A percentile compares a stretch with the other conserved stretches of the same genome.
These are phyloP conservation scores for Sinotaia quadrata DNA, from an alignment of 2,888 invertebrate species.

Conservation along the genomic window DNA sequence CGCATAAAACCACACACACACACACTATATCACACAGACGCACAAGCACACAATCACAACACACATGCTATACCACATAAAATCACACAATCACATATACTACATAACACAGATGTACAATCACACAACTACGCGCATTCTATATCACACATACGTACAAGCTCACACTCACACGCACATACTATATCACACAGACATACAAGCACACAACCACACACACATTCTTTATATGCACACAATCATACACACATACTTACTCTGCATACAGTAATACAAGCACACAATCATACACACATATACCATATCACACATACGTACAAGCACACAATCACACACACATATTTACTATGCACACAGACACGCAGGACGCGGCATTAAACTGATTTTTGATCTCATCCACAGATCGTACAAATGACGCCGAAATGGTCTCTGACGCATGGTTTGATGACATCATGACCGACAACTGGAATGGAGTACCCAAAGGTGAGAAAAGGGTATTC, in stretches of 20 bases:
- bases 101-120: not conserved
- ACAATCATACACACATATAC: not conserved
- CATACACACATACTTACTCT: slow-evolving; percentile 4
- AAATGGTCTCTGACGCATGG: slow-evolving; percentile 12
- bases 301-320: too few relatives aligned
- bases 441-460: slow-evolving; percentile 15
- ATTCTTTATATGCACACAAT: not conserved
- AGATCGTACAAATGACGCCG: not conserved
- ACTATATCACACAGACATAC: not conserved
- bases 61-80: not conserved
- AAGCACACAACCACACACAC: not conserved
- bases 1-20: not conserved
- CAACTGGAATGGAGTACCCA: slow-evolving; percentile 10
- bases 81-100: not conserved
- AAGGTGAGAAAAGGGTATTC: too few relatives aligned
- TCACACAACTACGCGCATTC: not conserved
- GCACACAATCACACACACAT: too few relatives aligned
- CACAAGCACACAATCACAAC: not conserved
- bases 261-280: not conserved
- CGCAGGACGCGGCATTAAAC: too few relatives aligned
- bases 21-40: not conserved
- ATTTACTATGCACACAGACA: too few relatives aligned
- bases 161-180: not conserved
- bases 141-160: not conserved
- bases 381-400: not conserved